A percentile compares a stretch with the other conserved stretches of the same genome.
Evolutionary conservation across 37 sponge, comb jelly and placozoan genomes (phyloP).

Genomic region (Agelas oroides): DNA sequence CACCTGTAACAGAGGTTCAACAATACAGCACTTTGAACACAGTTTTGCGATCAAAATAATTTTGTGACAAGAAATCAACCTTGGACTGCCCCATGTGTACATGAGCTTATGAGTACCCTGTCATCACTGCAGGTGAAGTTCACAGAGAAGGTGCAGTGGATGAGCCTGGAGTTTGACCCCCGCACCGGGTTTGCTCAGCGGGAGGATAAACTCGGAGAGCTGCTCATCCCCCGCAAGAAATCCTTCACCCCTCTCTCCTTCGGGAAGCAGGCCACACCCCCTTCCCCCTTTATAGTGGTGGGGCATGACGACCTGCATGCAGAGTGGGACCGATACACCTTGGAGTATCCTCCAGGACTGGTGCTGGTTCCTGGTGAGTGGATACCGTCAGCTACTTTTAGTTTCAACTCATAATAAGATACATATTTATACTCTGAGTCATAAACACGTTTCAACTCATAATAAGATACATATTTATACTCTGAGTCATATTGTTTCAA

Average conservation of each 20-base stretch:
- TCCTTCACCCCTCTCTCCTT: neutral
- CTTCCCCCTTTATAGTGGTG: constrained; percentile 12
- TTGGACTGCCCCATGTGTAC: too few species aligned
- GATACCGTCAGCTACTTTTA: neutral
- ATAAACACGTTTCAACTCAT: too few species aligned
- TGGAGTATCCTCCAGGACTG: constrained; percentile 67
- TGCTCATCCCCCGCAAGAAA: constrained; percentile 46
- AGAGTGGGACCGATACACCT: constrained; percentile 54
- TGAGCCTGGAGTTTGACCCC: constrained; percentile 90
- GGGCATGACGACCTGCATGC: constrained; percentile 62
- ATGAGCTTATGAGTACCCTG: too few species aligned
- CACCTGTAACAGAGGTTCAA: too few species aligned
- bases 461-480: too few species aligned
- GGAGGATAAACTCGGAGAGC: constrained; percentile 71
- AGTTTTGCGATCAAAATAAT: too few species aligned
- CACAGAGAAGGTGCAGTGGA: constrained; percentile 86
- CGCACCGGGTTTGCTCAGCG: constrained; percentile 83
- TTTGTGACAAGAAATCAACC: too few species aligned
- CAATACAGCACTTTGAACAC: too few species aligned
- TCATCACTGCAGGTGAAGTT: constrained; percentile 84
- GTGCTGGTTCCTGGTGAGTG: constrained; percentile 68
- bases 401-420: neutral
- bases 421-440: too few species aligned
- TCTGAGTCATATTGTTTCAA: too few species aligned
- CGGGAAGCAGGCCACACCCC: neutral